phyloP scores from a whole-genome alignment of 2,113 vertebrate genomes.

The Mesitornis unicolor region DNA sequence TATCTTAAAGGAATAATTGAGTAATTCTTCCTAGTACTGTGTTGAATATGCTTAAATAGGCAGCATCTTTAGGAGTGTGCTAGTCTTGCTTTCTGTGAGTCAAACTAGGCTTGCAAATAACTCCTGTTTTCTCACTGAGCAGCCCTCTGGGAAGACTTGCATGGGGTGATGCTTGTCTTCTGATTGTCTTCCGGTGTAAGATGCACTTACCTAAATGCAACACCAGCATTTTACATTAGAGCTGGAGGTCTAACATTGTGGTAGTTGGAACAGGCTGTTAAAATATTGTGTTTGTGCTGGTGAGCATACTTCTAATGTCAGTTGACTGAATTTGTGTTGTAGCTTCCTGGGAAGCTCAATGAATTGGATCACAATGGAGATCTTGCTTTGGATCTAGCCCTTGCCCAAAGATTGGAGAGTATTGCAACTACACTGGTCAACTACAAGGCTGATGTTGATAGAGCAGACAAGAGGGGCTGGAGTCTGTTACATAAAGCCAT shows the following conservation, averaged over 20 bases:
- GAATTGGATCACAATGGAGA: constrained; percentile 94
- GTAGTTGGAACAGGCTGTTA: neutral
- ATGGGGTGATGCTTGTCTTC: neutral
- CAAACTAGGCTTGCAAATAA: neutral
- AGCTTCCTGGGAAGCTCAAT: constrained; percentile 92
- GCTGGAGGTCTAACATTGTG: neutral
- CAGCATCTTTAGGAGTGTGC: neutral
- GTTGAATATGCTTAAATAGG: neutral
- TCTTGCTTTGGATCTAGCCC: constrained; percentile 90
- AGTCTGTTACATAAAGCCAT: constrained; percentile 97
- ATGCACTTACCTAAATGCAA: neutral
- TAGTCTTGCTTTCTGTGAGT: neutral
- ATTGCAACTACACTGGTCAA: constrained; percentile 93
- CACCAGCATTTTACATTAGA: neutral
- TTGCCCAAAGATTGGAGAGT: constrained; percentile 88
- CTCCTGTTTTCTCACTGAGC: neutral
- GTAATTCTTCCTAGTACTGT: neutral
- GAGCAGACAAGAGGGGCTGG: constrained; percentile 93
- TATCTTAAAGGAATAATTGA: neutral
- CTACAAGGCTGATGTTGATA: constrained; percentile 92
- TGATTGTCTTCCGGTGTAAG: neutral
- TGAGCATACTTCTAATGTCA: neutral
- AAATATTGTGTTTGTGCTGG: neutral
- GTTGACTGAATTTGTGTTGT: neutral
- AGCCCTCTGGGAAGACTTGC: neutral